Conservation (phyloP, 2,888 invertebrate genomes). For the Lordiphosa fenestrarum region DNA sequence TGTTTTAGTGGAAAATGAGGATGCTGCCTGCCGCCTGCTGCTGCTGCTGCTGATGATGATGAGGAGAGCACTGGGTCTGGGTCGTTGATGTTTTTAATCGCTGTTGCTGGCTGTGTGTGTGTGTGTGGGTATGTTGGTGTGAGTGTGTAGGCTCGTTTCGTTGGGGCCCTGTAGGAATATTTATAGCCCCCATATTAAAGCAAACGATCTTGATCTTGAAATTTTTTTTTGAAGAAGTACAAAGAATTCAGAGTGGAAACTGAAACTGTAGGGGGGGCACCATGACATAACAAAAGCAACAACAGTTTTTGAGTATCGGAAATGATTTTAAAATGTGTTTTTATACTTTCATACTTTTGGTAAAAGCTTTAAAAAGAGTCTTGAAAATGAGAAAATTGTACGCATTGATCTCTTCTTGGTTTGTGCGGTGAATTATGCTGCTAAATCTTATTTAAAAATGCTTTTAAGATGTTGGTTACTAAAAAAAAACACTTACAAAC, state of each 20-base stretch:
- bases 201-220: slow-evolving; percentile 12
- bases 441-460: no score
- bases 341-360: no score
- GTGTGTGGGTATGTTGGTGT: slow-evolving; percentile 9
- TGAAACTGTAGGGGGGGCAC: no score
- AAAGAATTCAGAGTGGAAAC: neutral
- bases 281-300: neutral
- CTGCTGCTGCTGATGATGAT: slow-evolving; percentile 8
- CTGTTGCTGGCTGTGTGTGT: slow-evolving; percentile 2
- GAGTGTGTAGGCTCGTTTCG: slow-evolving; percentile 19
- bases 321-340: no score
- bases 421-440: no score
- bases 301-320: no score
- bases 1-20: slow-evolving; percentile 11
- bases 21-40: slow-evolving; percentile 22
- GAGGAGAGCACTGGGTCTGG: slow-evolving; percentile 69
- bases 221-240: slow-evolving; percentile 4
- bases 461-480: no score
- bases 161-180: slow-evolving; percentile 8
- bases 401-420: no score
- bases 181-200: slow-evolving; percentile 7
- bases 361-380: no score
- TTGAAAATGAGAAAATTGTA: no score
- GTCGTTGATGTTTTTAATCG: slow-evolving; percentile 41
- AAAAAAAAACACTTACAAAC: no score